Conservation (phyloP, 2,797 vertebrate genomes). For the Carcharodon carcharias region DNA sequence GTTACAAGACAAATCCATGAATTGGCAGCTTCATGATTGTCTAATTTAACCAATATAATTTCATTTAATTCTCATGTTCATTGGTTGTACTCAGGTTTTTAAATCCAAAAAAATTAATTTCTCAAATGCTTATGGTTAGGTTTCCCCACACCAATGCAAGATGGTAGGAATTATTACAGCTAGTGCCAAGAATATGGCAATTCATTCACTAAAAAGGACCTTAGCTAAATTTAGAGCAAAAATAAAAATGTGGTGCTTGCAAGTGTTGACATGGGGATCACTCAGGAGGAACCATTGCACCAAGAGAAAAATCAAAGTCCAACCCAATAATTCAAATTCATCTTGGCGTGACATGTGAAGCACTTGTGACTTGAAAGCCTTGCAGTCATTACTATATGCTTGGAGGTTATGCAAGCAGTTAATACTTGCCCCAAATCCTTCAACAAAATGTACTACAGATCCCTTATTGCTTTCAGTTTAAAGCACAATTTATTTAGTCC, state of each 20-base stretch:
- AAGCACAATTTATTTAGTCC: background rate
- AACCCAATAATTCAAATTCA: background rate
- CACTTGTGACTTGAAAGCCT: too few relatives aligned
- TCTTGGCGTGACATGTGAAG: background rate
- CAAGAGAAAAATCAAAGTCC: background rate
- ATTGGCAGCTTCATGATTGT: background rate
- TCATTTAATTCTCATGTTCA: too few relatives aligned
- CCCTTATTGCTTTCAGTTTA: background rate
- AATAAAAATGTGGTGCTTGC: background rate
- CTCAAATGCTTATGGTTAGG: background rate
- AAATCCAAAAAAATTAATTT: background rate
- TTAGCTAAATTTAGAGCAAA: background rate
- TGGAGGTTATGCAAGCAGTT: background rate
- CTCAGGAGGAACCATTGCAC: background rate
- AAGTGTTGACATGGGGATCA: background rate
- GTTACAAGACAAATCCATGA: background rate
- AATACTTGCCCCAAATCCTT: background rate
- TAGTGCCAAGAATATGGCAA: background rate
- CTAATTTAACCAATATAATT: too few relatives aligned
- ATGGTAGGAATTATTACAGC: background rate
- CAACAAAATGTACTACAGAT: background rate
- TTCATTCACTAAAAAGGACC: background rate
- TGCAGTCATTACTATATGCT: too few relatives aligned
- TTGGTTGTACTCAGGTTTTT: too few relatives aligned
- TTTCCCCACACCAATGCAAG: background rate